Conservation (phyloP, 2,888 invertebrate species). For the Stenodera caucasica region DNA sequence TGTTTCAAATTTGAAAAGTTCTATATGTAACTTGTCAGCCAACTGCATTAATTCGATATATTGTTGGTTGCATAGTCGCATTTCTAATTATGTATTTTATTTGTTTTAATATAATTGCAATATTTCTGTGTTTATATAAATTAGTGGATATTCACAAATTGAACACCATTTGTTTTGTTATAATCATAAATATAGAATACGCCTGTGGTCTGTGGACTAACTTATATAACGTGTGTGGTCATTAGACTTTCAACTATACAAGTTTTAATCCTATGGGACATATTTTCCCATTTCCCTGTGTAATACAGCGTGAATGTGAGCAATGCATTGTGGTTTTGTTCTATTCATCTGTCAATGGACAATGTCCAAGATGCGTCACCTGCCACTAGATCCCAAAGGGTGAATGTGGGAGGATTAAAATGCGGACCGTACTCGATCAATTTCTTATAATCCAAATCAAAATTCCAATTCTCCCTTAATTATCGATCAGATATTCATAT, state of each 20-base stretch:
- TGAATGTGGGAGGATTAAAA: constrained; percentile 34
- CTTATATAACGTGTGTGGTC: constrained; percentile 46
- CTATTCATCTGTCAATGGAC: constrained; percentile 51
- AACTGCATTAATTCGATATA: not conserved
- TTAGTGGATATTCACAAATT: no score
- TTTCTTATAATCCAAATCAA: not conserved
- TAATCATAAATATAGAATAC: no score
- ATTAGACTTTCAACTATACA: constrained; percentile 23
- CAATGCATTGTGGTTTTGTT: constrained; percentile 49
- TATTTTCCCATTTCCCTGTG: constrained; percentile 47
- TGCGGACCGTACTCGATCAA: constrained; percentile 13
- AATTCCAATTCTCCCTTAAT: no score
- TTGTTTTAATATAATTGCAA: no score
- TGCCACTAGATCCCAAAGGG: constrained; percentile 41
- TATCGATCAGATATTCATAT: no score
- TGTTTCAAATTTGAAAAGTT: not conserved
- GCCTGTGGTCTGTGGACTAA: no score
- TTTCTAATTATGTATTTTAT: no score
- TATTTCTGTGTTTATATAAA: no score
- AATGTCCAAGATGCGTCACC: constrained; percentile 52
- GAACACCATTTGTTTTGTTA: no score
- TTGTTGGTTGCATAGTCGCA: not conserved
- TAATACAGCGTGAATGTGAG: constrained; percentile 52
- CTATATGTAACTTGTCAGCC: not conserved
- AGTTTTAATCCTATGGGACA: constrained; percentile 38